Percentiles rank a stretch among this genome's conserved stretches.
Conservation (phyloP, 2,888 invertebrate species). For the Mactromeris polynyma region DNA sequence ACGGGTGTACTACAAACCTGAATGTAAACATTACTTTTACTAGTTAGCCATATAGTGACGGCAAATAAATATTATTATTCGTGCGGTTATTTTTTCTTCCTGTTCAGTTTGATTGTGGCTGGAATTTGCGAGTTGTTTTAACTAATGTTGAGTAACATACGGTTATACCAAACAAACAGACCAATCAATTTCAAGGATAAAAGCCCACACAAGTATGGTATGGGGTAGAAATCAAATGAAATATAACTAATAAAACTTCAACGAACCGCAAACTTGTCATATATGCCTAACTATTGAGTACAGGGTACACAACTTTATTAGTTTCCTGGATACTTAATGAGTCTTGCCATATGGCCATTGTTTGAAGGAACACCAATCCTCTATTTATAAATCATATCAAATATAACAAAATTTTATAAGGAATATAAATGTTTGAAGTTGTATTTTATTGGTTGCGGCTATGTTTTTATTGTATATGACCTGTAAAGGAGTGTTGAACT, state of each 20-base stretch:
- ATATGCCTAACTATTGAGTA: not conserved
- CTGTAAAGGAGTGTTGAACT: too few relatives aligned
- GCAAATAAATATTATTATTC: too few relatives aligned
- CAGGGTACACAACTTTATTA: constrained; percentile 2
- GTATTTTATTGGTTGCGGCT: too few relatives aligned
- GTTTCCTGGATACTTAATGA: not conserved
- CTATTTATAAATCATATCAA: constrained; percentile 1
- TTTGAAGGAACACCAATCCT: not conserved
- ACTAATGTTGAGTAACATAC: not conserved
- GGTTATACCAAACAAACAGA: not conserved
- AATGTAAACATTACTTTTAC: too few relatives aligned
- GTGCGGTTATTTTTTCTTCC: not conserved
- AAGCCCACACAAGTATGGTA: not conserved
- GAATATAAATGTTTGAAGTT: not conserved
- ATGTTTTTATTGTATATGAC: too few relatives aligned
- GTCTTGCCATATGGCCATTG: not conserved
- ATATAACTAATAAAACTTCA: not conserved
- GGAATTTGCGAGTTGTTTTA: not conserved
- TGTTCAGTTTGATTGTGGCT: not conserved
- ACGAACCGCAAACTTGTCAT: not conserved
- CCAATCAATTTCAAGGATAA: not conserved
- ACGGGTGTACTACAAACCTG: too few relatives aligned
- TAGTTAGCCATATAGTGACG: too few relatives aligned
- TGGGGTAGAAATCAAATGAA: not conserved
- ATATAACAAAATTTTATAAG: not conserved